phyloP scores from a whole-genome alignment of 2,113 vertebrate species.

The Neogobius melanostomus region DNA sequence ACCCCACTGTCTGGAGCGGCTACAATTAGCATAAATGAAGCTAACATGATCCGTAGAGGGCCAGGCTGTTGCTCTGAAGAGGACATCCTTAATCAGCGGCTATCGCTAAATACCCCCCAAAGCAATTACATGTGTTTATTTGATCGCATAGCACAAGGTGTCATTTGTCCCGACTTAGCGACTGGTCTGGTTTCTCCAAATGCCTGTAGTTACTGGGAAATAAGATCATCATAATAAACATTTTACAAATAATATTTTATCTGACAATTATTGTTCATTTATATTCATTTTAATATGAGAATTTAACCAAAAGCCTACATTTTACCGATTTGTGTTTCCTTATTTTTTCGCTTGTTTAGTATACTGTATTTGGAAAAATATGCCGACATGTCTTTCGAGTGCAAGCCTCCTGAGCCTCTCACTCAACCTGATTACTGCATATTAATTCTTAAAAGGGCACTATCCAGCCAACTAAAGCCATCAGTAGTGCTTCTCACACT shows the following conservation, averaged over 20 bases:
- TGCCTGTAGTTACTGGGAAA: neutral
- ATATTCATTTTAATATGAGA: neutral
- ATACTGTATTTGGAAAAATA: too few relatives aligned
- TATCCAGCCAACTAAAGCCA: too few relatives aligned
- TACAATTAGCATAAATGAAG: slow-evolving; percentile 57
- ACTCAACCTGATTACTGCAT: too few relatives aligned
- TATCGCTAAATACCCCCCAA: slow-evolving; percentile 15
- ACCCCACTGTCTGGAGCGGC: slow-evolving; percentile 22
- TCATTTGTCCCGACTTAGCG: neutral
- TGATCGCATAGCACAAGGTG: slow-evolving; percentile 17
- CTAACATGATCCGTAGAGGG: slow-evolving; percentile 30
- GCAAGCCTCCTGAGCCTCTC: too few relatives aligned
- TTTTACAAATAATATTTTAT: too few relatives aligned
- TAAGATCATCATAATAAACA: neutral
- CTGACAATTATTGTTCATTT: neutral
- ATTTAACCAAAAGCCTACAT: too few relatives aligned
- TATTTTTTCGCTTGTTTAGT: too few relatives aligned
- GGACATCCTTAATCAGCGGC: slow-evolving; percentile 38
- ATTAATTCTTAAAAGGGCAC: too few relatives aligned
- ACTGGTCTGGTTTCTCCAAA: slow-evolving; percentile 1
- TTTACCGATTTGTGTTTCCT: too few relatives aligned
- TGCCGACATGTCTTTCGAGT: too few relatives aligned
- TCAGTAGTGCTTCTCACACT: too few relatives aligned
- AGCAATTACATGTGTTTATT: slow-evolving; percentile 28
- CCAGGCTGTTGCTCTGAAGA: slow-evolving; percentile 8